These are phyloP conservation scores for Dryoscopus gambensis DNA, from an alignment of 2,113 vertebrate species.

Conservation along the genomic window DNA sequence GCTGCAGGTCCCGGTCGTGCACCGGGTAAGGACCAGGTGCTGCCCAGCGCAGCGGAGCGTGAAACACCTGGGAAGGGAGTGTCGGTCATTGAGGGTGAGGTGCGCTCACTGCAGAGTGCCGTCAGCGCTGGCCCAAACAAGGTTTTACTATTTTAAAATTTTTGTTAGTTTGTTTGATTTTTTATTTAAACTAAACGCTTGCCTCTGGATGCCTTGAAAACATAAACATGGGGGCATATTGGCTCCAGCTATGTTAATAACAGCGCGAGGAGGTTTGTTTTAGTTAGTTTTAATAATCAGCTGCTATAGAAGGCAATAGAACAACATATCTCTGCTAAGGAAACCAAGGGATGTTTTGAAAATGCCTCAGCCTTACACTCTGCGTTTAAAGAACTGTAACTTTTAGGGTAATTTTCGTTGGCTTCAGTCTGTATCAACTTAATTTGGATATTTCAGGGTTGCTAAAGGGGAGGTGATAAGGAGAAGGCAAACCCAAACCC, in stretches of 20 bases:
- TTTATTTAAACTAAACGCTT: not conserved
- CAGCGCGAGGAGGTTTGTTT: not conserved
- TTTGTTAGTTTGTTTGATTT: not conserved
- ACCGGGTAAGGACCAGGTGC: fast-evolving
- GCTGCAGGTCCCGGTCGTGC: not conserved
- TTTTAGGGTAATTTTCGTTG: not conserved
- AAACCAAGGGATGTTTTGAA: not conserved
- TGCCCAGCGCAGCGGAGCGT: not conserved
- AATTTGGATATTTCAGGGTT: not conserved
- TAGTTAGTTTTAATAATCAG: not conserved
- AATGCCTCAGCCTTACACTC: not conserved
- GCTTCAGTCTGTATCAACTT: not conserved
- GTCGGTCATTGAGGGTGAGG: not conserved
- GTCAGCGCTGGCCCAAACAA: not conserved
- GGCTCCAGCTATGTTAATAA: not conserved
- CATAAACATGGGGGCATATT: not conserved
- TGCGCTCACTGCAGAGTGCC: not conserved
- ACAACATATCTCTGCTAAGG: not conserved
- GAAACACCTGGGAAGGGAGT: not conserved
- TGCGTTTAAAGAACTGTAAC: not conserved
- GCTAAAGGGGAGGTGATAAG: not conserved
- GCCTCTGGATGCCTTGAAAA: not conserved
- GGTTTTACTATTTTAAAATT: not conserved
- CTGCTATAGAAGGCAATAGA: not conserved
- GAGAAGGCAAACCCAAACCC: not conserved